phyloP scores from a whole-genome alignment of 2,888 invertebrate genomes.

The Troides aeacus region DNA sequence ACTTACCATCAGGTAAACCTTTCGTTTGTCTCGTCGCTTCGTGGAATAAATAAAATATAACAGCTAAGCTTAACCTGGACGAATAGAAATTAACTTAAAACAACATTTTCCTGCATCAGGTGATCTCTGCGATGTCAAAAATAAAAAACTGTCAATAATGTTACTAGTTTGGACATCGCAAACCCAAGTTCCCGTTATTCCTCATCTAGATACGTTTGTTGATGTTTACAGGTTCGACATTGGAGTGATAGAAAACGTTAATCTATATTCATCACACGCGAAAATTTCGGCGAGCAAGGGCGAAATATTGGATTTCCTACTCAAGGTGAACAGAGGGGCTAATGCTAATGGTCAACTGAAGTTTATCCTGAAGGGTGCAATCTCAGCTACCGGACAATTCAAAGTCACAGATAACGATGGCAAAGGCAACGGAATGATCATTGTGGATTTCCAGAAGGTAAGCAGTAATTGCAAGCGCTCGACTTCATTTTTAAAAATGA shows the following conservation, averaged over 20 bases:
- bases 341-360: slow-evolving; percentile 75
- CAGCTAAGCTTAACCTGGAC: too few species aligned
- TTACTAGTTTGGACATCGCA: too few species aligned
- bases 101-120: too few species aligned
- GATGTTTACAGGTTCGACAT: slow-evolving; percentile 62
- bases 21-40: too few species aligned
- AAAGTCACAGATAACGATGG: slow-evolving; percentile 81
- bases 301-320: slow-evolving; percentile 74
- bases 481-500: too few species aligned
- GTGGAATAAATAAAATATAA: too few species aligned
- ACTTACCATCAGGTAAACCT: too few species aligned
- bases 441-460: slow-evolving; percentile 80
- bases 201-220: too few species aligned
- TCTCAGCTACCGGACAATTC: slow-evolving; percentile 83
- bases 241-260: slow-evolving; percentile 63
- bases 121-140: too few species aligned
- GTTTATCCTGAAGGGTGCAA: slow-evolving; percentile 79
- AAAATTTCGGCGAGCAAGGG: slow-evolving; percentile 70
- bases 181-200: too few species aligned
- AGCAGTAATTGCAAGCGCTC: slow-evolving; percentile 12
- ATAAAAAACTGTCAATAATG: too few species aligned
- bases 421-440: slow-evolving; percentile 81
- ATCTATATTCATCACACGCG: slow-evolving; percentile 74
- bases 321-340: slow-evolving; percentile 68
- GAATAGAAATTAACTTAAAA: too few species aligned